Conservation (phyloP, 2,888 invertebrate species). For the Netelia inedita region DNA sequence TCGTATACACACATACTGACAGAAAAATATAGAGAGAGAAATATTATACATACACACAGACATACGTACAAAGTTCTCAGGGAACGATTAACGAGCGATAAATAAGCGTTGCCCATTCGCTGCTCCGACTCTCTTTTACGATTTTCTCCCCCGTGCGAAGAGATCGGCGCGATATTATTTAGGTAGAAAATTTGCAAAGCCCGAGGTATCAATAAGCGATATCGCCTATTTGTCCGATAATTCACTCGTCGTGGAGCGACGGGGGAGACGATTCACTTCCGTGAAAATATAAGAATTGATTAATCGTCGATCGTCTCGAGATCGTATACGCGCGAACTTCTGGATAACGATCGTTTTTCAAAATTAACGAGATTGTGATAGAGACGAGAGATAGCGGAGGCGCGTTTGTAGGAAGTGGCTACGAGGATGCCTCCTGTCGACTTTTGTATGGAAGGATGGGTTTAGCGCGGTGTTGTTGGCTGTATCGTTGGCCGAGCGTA, state of each 20-base stretch:
- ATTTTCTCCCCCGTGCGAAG: constrained; percentile 9
- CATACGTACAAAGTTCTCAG: no score
- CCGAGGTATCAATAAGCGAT: constrained; percentile 29
- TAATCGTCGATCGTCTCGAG: constrained; percentile 2
- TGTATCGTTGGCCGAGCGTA: background rate
- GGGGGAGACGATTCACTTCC: constrained; percentile 23
- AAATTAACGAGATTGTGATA: constrained; percentile 56
- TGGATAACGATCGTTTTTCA: constrained; percentile 47
- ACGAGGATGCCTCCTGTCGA: constrained; percentile 39
- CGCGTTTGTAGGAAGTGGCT: constrained; percentile 12
- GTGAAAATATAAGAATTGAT: constrained; percentile 43
- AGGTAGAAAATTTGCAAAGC: background rate
- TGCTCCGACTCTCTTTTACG: constrained; percentile 46
- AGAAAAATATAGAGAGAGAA: no score
- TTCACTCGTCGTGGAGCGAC: background rate
- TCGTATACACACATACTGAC: no score
- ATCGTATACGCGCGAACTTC: constrained; percentile 11
- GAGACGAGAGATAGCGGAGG: constrained; percentile 16
- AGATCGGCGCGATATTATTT: constrained; percentile 2
- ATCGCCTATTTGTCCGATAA: constrained; percentile 56
- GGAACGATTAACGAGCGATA: constrained; percentile 80
- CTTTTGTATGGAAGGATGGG: constrained; percentile 23
- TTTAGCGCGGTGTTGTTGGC: constrained; percentile 19
- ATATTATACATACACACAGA: no score
- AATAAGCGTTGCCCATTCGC: constrained; percentile 69